Conservation (phyloP, 2,113 vertebrate genomes). For the Corydoras maculifer region DNA sequence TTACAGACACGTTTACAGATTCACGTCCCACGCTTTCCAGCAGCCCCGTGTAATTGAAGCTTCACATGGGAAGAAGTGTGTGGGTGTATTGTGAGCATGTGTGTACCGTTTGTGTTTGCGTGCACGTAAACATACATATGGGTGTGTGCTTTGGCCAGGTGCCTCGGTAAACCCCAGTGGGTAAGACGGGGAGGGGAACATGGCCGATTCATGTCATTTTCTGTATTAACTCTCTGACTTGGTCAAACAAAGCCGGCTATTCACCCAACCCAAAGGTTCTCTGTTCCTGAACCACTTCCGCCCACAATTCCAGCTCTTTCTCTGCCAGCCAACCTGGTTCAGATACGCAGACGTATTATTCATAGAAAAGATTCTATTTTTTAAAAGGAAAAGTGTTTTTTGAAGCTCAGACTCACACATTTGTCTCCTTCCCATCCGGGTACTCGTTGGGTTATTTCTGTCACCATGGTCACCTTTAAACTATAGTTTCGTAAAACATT, state of each 20-base stretch:
- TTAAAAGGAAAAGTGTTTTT: constrained; percentile 37
- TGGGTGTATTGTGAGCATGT: constrained; percentile 24
- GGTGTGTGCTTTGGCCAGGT: constrained; percentile 51
- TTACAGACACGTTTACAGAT: neutral
- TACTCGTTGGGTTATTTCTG: constrained; percentile 42
- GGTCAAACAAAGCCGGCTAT: constrained; percentile 63
- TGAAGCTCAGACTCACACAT: constrained; percentile 42
- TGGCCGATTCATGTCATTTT: constrained; percentile 56
- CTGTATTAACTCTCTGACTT: constrained; percentile 57
- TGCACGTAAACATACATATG: constrained; percentile 26
- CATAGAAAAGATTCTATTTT: constrained; percentile 57
- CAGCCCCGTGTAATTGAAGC: neutral
- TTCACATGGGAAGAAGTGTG: constrained; percentile 2
- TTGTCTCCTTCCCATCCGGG: constrained; percentile 21
- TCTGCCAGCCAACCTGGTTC: too few species aligned
- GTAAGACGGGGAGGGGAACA: constrained; percentile 40
- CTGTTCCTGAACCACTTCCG: constrained; percentile 54
- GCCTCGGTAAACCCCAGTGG: constrained; percentile 57
- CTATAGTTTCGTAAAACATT: neutral
- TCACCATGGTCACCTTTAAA: constrained; percentile 3
- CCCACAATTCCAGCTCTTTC: constrained; percentile 10
- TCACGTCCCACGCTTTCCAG: neutral
- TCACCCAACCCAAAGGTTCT: constrained; percentile 52
- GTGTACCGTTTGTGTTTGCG: constrained; percentile 31
- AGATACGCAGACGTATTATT: constrained; percentile 39